Percentiles rank a stretch among this genome's conserved stretches.
Evolutionary conservation across 2,888 invertebrate species (phyloP).

Genomic region (Ptychoptera contaminata): DNA sequence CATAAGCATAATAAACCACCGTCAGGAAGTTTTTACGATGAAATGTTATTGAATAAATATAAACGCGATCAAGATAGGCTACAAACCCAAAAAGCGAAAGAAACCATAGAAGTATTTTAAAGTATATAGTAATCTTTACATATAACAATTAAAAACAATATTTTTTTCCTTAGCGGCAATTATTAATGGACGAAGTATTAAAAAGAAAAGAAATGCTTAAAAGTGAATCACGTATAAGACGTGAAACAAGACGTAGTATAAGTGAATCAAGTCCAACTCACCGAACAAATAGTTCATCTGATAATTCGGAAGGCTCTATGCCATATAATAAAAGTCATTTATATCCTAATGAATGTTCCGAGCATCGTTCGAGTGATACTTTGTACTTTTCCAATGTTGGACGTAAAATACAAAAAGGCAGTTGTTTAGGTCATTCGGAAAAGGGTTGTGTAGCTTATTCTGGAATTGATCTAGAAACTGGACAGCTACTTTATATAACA

Average conservation of each 20-base stretch:
- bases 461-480: constrained; percentile 58
- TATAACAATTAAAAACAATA: too few relatives aligned
- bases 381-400: constrained; percentile 40
- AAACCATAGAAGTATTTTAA: constrained; percentile 34
- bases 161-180: constrained; percentile 36
- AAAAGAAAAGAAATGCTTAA: constrained; percentile 62
- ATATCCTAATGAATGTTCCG: constrained; percentile 26
- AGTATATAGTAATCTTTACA: too few relatives aligned
- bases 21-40: constrained; percentile 72
- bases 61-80: constrained; percentile 46
- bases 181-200: constrained; percentile 58
- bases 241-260: constrained; percentile 33
- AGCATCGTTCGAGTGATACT: constrained; percentile 38
- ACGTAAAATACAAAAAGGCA: constrained; percentile 53
- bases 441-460: constrained; percentile 58
- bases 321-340: constrained; percentile 26
- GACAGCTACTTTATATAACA: constrained; percentile 52
- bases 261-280: constrained; percentile 28
- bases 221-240: constrained; percentile 44
- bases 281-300: constrained; percentile 36
- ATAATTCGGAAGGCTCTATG: constrained; percentile 35
- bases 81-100: constrained; percentile 44
- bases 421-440: constrained; percentile 61
- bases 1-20: constrained; percentile 67
- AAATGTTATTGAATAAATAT: constrained; percentile 64